These are phyloP conservation scores for Gastrophryne carolinensis DNA, from an alignment of 2,797 vertebrate species.

Conservation along the genomic window DNA sequence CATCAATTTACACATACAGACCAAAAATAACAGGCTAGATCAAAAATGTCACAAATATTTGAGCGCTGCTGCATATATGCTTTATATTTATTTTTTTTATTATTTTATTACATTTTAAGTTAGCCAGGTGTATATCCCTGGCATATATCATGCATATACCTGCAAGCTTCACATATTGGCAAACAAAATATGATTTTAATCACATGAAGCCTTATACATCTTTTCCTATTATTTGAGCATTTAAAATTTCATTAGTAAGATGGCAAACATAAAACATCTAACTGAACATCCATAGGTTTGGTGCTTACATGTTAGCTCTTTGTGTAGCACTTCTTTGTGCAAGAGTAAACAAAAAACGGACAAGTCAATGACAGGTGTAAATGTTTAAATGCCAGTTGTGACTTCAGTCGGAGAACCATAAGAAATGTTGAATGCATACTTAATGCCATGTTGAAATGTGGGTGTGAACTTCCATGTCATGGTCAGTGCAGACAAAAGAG, in stretches of 20 bases:
- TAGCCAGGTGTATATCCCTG: too few relatives aligned
- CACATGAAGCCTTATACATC: too few relatives aligned
- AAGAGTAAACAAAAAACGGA: background rate
- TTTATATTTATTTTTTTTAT: too few relatives aligned
- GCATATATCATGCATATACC: too few relatives aligned
- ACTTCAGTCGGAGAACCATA: slow-evolving; percentile 10
- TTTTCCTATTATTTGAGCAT: background rate
- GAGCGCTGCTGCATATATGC: too few relatives aligned
- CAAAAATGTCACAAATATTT: too few relatives aligned
- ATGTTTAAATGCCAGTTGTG: background rate
- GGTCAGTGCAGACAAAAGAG: background rate
- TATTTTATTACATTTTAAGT: too few relatives aligned
- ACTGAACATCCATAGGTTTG: too few relatives aligned
- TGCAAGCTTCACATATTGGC: too few relatives aligned
- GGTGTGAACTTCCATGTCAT: slow-evolving; percentile 19
- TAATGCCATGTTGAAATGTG: background rate
- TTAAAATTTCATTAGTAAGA: background rate
- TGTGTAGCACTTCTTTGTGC: background rate
- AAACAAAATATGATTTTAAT: too few relatives aligned
- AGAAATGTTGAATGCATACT: background rate
- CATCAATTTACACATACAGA: too few relatives aligned
- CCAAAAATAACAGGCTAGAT: too few relatives aligned
- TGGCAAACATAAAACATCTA: background rate
- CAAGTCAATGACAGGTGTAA: background rate
- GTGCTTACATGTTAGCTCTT: background rate